Evolutionary conservation across 2,888 invertebrate genomes (phyloP).

Genomic region (Morpho achilles): DNA sequence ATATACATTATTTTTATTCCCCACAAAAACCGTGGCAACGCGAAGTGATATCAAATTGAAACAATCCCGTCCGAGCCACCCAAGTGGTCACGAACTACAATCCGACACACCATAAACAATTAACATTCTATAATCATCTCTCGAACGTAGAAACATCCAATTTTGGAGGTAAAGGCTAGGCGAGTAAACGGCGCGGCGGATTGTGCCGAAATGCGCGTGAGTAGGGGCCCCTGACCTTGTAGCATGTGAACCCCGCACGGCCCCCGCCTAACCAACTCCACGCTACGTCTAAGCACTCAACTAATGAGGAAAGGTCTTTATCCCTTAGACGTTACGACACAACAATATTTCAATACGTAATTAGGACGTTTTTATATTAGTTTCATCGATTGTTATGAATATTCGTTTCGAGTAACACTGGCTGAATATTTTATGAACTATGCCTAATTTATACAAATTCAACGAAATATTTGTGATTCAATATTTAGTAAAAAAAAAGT

Average conservation of each 20-base stretch:
- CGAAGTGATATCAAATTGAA: neutral
- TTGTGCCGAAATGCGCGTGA: slow-evolving; percentile 38
- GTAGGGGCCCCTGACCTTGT: slow-evolving; percentile 66
- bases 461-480: too few species aligned
- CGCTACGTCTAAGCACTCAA: slow-evolving; percentile 19
- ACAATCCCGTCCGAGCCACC: slow-evolving; percentile 1
- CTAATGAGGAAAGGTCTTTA: slow-evolving; percentile 31
- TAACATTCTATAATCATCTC: slow-evolving; percentile 21
- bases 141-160: slow-evolving; percentile 15
- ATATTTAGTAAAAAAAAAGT: too few species aligned
- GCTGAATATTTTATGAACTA: too few species aligned
- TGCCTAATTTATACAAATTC: too few species aligned
- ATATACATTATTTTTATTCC: neutral
- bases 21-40: neutral
- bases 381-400: too few species aligned
- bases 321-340: slow-evolving; percentile 17
- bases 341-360: too few species aligned
- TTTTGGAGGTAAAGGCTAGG: slow-evolving; percentile 19
- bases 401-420: too few species aligned
- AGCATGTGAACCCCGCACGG: slow-evolving; percentile 40
- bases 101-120: slow-evolving; percentile 14
- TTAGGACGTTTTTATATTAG: too few species aligned
- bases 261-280: slow-evolving; percentile 31
- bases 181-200: slow-evolving; percentile 22
- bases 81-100: slow-evolving; percentile 6